These are phyloP conservation scores for Gorsachius magnificus DNA, from an alignment of 2,797 vertebrate genomes.

Conservation along the genomic window DNA sequence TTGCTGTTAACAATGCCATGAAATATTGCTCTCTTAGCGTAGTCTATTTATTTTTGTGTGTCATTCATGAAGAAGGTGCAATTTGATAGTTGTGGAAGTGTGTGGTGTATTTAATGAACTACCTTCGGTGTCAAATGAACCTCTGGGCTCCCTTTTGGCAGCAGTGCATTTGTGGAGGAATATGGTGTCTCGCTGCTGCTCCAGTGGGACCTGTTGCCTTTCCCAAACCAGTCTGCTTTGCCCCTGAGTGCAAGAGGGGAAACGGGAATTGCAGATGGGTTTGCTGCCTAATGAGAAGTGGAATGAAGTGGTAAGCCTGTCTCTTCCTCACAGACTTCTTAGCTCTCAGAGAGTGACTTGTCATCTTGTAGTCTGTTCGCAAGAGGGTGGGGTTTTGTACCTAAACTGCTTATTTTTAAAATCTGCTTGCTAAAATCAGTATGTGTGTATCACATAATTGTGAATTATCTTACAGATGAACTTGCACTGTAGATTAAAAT, in stretches of 20 bases:
- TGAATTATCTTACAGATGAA: background rate
- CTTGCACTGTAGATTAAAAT: background rate
- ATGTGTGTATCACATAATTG: background rate
- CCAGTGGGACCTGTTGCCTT: rapidly evolving
- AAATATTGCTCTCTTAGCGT: background rate
- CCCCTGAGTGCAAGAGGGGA: background rate
- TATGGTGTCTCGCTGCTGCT: rapidly evolving
- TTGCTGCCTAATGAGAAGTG: background rate
- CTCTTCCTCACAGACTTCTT: background rate
- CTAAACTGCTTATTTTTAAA: background rate
- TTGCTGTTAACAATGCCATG: background rate
- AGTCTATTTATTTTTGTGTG: background rate
- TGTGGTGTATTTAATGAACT: background rate
- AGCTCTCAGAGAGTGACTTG: background rate
- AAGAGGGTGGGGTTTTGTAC: background rate
- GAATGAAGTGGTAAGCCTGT: background rate
- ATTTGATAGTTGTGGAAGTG: background rate
- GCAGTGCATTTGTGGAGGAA: background rate
- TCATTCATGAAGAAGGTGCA: background rate
- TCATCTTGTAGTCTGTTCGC: background rate
- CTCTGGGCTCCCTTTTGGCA: background rate
- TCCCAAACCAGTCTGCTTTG: background rate
- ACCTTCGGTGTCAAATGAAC: background rate
- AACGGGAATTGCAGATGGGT: rapidly evolving
- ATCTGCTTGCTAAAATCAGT: background rate